phyloP scores from a whole-genome alignment of 1,140 invertebrate species.

The Brevipalpus yothersi region DNA sequence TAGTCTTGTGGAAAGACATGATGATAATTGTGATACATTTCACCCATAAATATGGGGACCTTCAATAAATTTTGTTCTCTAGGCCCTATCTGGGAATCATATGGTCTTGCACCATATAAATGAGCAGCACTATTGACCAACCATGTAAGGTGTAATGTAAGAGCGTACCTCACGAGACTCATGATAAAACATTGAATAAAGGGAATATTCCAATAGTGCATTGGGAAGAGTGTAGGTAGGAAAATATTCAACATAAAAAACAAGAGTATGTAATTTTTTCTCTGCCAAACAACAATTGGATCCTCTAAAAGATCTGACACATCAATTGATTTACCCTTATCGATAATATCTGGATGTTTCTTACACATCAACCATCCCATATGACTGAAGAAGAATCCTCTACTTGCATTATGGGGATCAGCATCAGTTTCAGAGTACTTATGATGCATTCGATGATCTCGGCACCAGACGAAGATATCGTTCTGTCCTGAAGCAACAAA shows the following conservation, averaged over 20 bases:
- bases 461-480: slow-evolving; percentile 63
- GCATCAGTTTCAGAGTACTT: slow-evolving; percentile 92
- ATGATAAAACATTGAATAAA: slow-evolving; percentile 21
- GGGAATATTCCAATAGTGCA: slow-evolving; percentile 23
- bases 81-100: slow-evolving; percentile 37
- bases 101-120: slow-evolving; percentile 67
- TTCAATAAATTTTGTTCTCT: slow-evolving; percentile 24
- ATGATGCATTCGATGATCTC: slow-evolving; percentile 83
- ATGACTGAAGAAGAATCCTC: too few species aligned
- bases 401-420: too few species aligned
- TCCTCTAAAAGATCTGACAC: slow-evolving; percentile 61
- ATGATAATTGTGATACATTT: slow-evolving; percentile 64
- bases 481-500: slow-evolving; percentile 32
- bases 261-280: slow-evolving; percentile 27
- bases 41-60: slow-evolving; percentile 25
- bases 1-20: slow-evolving; percentile 89
- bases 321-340: slow-evolving; percentile 64
- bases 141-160: slow-evolving; percentile 72
- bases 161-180: slow-evolving; percentile 51
- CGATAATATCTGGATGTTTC: slow-evolving; percentile 70
- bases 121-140: slow-evolving; percentile 85
- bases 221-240: slow-evolving; percentile 24
- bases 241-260: slow-evolving; percentile 22
- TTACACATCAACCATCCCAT: too few species aligned
- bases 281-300: slow-evolving; percentile 59